Percentiles rank a stretch among this genome's conserved stretches.
phyloP scores from a whole-genome alignment of 2,888 invertebrate genomes.

The Camponotus fellah region DNA sequence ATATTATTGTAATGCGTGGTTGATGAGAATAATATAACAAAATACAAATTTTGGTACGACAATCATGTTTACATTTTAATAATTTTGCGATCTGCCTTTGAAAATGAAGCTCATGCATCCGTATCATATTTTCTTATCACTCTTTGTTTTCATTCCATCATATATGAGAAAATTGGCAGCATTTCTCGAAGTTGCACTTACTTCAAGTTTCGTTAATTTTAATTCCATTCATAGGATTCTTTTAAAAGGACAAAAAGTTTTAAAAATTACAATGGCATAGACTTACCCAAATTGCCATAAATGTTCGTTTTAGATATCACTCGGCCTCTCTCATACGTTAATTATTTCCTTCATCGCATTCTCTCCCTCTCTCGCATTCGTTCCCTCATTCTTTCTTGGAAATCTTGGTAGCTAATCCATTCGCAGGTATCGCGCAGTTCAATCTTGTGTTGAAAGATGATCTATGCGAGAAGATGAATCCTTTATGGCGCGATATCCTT shows the following conservation, averaged over 20 bases:
- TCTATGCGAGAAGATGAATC: slow-evolving; percentile 66
- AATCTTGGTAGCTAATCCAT: slow-evolving; percentile 65
- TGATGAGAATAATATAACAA: slow-evolving; percentile 64
- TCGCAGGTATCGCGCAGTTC: slow-evolving; percentile 64
- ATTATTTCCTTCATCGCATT: slow-evolving; percentile 49
- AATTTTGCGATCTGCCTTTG: slow-evolving; percentile 53
- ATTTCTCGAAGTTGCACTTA: slow-evolving; percentile 64
- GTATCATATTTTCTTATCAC: slow-evolving; percentile 53
- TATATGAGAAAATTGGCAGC: slow-evolving; percentile 76
- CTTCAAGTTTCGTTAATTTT: slow-evolving; percentile 55
- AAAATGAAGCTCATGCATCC: slow-evolving; percentile 60
- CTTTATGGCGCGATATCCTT: slow-evolving; percentile 60
- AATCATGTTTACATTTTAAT: slow-evolving; percentile 50
- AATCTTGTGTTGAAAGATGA: slow-evolving; percentile 62
- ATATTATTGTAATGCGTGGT: slow-evolving; percentile 63
- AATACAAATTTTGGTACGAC: slow-evolving; percentile 59
- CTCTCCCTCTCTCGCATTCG: slow-evolving; percentile 61
- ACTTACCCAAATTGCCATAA: slow-evolving; percentile 70
- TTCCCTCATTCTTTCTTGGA: slow-evolving; percentile 61
- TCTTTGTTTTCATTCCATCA: slow-evolving; percentile 68
- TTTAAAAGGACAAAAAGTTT: slow-evolving; percentile 64
- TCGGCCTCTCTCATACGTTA: slow-evolving; percentile 60
- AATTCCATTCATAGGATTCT: slow-evolving; percentile 56
- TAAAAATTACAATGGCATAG: slow-evolving; percentile 74
- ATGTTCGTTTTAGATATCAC: slow-evolving; percentile 60